Evolutionary conservation across 2,888 invertebrate genomes (phyloP).

Genomic region (Serrognathus titanus): DNA sequence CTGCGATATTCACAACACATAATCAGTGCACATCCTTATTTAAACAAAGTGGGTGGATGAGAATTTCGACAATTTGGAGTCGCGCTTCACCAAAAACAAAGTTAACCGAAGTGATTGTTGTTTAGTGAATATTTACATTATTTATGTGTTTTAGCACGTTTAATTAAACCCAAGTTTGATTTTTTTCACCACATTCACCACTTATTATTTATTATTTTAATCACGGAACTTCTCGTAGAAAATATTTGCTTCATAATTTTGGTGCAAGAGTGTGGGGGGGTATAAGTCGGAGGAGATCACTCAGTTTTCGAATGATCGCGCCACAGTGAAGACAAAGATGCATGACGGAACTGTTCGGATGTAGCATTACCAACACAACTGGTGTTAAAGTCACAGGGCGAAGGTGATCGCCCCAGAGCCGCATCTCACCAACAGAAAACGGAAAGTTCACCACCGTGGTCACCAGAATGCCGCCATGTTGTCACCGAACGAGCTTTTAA

Average conservation of each 20-base stretch:
- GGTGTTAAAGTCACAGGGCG: slow-evolving; percentile 32
- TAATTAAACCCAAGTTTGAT: slow-evolving; percentile 20
- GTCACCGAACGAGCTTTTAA: slow-evolving; percentile 73
- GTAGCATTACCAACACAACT: slow-evolving; percentile 20
- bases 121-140: slow-evolving; percentile 26
- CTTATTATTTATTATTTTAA: slow-evolving; percentile 9
- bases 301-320: slow-evolving; percentile 22
- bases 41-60: slow-evolving; percentile 22
- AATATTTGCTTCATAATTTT: slow-evolving; percentile 5
- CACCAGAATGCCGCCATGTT: slow-evolving; percentile 68
- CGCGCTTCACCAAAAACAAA: slow-evolving; percentile 15
- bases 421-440: slow-evolving; percentile 76
- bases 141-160: slow-evolving; percentile 19
- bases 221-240: not conserved
- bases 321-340: slow-evolving; percentile 24
- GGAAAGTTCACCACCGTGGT: slow-evolving; percentile 71
- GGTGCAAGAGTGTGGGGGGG: slow-evolving; percentile 15
- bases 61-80: slow-evolving; percentile 15
- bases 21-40: slow-evolving; percentile 16
- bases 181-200: slow-evolving; percentile 19
- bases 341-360: slow-evolving; percentile 20
- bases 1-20: slow-evolving; percentile 23
- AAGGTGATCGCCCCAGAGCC: slow-evolving; percentile 41
- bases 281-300: slow-evolving; percentile 7
- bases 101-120: slow-evolving; percentile 24